Evolutionary conservation across 2,888 invertebrate species (phyloP), one percentile per base, ranked within the genome.

Genomic region (Drosophila macrospina): DNA sequence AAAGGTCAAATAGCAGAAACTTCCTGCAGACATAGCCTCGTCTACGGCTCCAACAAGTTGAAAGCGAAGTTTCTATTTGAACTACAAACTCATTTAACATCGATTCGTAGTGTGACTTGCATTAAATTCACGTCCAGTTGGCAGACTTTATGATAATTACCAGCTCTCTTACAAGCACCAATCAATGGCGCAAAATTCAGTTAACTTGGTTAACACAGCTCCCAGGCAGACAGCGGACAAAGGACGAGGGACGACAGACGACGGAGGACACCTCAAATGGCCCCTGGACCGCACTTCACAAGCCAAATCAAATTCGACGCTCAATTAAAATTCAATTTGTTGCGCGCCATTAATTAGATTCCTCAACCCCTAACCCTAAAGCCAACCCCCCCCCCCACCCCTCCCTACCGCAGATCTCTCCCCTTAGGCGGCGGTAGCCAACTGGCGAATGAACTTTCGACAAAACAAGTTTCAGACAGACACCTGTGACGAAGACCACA

Each of bases 291-390:
- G 24, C 59, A 50, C 63, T 70, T 79, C 67, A 64, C 50, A 62
- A 51, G 65, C 37, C 68, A 84, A 55, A 88, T 84, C 88, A 86
- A 83, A 88, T 88, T 83, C 88, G 82, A 67, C 71, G 83, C 88
- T 80, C 88, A 83, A 83, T 83, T 83, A 83, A 83, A 83, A 83
- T 83, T 83, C 88, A 83, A 83, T 83, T 83, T 83, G 83, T 78
- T 72, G 81, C 72, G 81, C 88, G 85, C 72, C 88, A 83, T 86
- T 88, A 83, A 83, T 83, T 83, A 83, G 83, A 83, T 83, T 88
- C 75, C 24, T 20, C 30, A 1, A 13, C 36, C 15, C 13, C 10
- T 8, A 6, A 20, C 15, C 0, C 7, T 8, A 6, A 1, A 13
- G 26, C 26, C 0, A 5, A 26, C 26, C 24, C 7, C 8, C 13